phyloP scores from a whole-genome alignment of 2,888 invertebrate genomes.

The Hypercompe scribonia region DNA sequence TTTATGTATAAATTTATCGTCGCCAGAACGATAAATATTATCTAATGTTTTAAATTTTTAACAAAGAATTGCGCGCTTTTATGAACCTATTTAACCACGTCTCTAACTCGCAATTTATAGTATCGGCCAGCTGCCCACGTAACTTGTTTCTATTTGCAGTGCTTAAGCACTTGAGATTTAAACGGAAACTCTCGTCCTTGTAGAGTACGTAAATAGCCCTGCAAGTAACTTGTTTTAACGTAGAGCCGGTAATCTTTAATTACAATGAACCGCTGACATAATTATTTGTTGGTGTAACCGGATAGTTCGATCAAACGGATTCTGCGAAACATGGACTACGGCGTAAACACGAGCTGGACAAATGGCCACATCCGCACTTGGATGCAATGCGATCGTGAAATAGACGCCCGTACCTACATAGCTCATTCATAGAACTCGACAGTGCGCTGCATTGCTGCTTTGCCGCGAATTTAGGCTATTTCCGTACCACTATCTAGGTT shows the following conservation, averaged over 20 bases:
- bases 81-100: constrained; percentile 69
- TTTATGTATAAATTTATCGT: constrained; percentile 82
- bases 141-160: constrained; percentile 79
- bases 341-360: constrained; percentile 67
- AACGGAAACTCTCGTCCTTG: constrained; percentile 71
- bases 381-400: constrained; percentile 70
- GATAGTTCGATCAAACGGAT: constrained; percentile 70
- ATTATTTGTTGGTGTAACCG: constrained; percentile 79
- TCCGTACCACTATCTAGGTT: constrained; percentile 57
- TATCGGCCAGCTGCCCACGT: constrained; percentile 76
- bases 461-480: constrained; percentile 67
- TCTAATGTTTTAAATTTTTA: constrained; percentile 70
- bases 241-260: constrained; percentile 69
- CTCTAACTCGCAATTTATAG: constrained; percentile 73
- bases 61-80: constrained; percentile 67
- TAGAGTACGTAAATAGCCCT: constrained; percentile 56
- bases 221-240: constrained; percentile 43
- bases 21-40: constrained; percentile 73
- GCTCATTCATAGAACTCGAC: constrained; percentile 75
- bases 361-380: constrained; percentile 71
- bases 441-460: constrained; percentile 65
- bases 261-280: constrained; percentile 79
- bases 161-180: constrained; percentile 63
- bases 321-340: constrained; percentile 74
- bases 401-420: constrained; percentile 62